phyloP scores from a whole-genome alignment of 30 jellyfish, hydroid and myxozoan species.

The Phacellophora camtschatica region DNA sequence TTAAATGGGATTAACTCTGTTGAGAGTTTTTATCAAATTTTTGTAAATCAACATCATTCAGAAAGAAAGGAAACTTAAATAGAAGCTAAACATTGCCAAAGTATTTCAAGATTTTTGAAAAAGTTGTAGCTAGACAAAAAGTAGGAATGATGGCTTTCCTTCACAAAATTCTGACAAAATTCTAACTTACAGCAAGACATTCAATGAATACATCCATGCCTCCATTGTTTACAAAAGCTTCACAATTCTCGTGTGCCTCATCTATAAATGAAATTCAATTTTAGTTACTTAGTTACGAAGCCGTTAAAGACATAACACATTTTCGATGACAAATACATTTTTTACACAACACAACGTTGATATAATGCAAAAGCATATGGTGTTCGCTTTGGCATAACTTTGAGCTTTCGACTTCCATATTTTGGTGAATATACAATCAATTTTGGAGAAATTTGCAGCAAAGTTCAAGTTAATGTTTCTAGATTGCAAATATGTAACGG shows the following conservation, averaged over 20 bases:
- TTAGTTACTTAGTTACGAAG: neutral
- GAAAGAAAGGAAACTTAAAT: no score
- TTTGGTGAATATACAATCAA: neutral
- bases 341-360: neutral
- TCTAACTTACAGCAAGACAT: conserved; percentile 55
- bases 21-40: no score
- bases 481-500: no score
- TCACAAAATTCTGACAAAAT: no score
- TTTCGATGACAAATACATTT: neutral
- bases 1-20: no score
- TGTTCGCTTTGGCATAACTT: neutral
- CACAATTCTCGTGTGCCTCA: conserved; percentile 78
- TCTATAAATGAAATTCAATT: conserved; percentile 25
- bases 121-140: no score
- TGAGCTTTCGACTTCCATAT: neutral
- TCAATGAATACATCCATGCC: conserved; percentile 61
- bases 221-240: conserved; percentile 36
- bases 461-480: no score
- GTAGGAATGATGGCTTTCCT: no score
- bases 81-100: no score
- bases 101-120: no score
- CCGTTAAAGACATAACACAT: neutral
- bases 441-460: no score
- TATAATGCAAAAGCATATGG: neutral
- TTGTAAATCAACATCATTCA: no score